Base-by-base conservation (phyloP, 1,140 invertebrate species). In the Drosophila elegans region DNA sequence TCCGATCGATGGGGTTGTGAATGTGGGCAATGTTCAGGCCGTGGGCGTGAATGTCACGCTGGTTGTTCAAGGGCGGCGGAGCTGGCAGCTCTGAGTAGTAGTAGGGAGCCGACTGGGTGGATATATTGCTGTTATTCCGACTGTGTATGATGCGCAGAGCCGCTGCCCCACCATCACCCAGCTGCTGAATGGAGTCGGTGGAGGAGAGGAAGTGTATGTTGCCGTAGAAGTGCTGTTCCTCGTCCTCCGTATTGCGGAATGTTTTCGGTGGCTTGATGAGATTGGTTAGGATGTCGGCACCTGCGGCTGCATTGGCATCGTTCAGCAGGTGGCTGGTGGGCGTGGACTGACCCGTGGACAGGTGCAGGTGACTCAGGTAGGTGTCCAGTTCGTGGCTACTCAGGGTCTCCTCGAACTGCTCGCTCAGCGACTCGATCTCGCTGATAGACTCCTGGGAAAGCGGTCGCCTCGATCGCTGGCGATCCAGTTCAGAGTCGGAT, bases 41-140 rank as follows among this genome's bases (percentile, higher is more conserved):
- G 92, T 61, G 93, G 80, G 84, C 93, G 12, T 91, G 85, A 3
- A 92, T 83, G 13, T 93, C 94, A 51, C 95, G 92, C 90, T 96
- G 95, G 91, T 96, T 96, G 74, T 96, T 96, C n/a, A 95, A 80
- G 5, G 66, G 76, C 4, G 84, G 75, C 1, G 79, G 61, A 0
- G 68, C 69, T 0, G 88, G 57, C n/a, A 91, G 10, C 92, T 98
- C 97, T 0, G 97, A 97, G 92, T 97, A 97, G 84, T 98, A 97
- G 88, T 97, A 97, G 1, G 97, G 97, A 12, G 96, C 96, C 12
- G 94, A 94, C 66, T 95, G 94, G 38, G 94, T 94, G 21, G 93
- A 92, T 2, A 92, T 90, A 44, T 92, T 92, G 55, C 91, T 92
- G 49, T 92, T 92, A 54, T 91, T 92, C 2, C 91, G 79, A 62